Conservation (phyloP, 2,797 vertebrate genomes). For the Sciurus vulgaris region DNA sequence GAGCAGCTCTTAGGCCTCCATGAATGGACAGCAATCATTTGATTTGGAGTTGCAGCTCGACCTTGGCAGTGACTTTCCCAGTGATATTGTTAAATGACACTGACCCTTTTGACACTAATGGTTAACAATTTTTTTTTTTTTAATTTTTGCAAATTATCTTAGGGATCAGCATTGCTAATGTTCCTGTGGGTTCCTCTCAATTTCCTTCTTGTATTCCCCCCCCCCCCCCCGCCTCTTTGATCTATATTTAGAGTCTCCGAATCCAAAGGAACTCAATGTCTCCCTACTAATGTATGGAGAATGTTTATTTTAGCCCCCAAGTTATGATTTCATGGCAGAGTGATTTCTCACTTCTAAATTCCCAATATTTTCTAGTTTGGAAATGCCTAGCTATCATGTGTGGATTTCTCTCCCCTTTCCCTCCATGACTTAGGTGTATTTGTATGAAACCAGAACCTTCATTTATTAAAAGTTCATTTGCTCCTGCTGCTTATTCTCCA, state of each 20-base stretch:
- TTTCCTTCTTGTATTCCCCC: background rate
- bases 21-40: background rate
- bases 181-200: background rate
- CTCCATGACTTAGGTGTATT: slow-evolving; percentile 28
- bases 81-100: background rate
- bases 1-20: background rate
- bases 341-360: slow-evolving; percentile 75
- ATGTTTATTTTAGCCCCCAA: slow-evolving; percentile 5
- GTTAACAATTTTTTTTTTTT: background rate
- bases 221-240: background rate
- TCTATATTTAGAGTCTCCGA: background rate
- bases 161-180: background rate
- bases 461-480: slow-evolving; percentile 78
- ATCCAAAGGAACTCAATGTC: background rate
- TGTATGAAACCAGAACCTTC: slow-evolving; percentile 70
- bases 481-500: slow-evolving; percentile 67
- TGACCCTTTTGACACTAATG: background rate
- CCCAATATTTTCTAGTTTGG: slow-evolving; percentile 68
- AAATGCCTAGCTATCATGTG: background rate
- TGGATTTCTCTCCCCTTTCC: slow-evolving; percentile 22
- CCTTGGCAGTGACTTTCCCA: slow-evolving; percentile 16
- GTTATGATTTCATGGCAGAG: slow-evolving; percentile 24
- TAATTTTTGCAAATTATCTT: background rate
- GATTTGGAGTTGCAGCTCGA: background rate
- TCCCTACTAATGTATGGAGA: background rate